Conservation (phyloP, 2,113 vertebrate species). For the Sinosuthora webbiana region DNA sequence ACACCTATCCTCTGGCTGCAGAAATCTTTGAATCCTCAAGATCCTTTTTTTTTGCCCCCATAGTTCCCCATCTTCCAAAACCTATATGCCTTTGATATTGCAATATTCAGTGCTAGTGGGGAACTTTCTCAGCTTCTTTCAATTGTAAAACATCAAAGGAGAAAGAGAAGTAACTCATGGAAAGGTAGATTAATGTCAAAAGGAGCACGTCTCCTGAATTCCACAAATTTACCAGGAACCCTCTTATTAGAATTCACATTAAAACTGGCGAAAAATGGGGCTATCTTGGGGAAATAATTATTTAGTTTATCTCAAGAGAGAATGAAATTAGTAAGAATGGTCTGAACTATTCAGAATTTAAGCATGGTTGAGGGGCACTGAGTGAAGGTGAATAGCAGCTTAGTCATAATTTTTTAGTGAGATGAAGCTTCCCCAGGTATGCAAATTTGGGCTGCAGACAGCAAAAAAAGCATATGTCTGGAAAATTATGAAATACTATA, state of each 20-base stretch:
- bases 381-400: background rate
- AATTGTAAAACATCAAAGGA: conserved; percentile 34
- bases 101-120: conserved; percentile 23
- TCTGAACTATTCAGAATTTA: background rate
- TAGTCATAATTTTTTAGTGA: background rate
- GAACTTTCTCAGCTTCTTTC: background rate
- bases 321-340: background rate
- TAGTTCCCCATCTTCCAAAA: background rate
- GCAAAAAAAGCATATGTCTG: background rate
- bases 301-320: background rate
- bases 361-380: fast-evolving
- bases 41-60: background rate
- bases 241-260: background rate
- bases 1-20: background rate
- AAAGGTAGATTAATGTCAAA: conserved; percentile 13
- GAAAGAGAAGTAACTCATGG: background rate
- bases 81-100: conserved; percentile 10
- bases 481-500: background rate
- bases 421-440: background rate
- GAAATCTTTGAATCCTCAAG: conserved; percentile 42
- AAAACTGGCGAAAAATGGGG: fast-evolving
- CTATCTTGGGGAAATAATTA: background rate
- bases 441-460: background rate
- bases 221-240: background rate
- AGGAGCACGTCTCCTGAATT: background rate